phyloP scores from a whole-genome alignment of 2,888 invertebrate genomes.

The Caenorhabditis sulstoni region DNA sequence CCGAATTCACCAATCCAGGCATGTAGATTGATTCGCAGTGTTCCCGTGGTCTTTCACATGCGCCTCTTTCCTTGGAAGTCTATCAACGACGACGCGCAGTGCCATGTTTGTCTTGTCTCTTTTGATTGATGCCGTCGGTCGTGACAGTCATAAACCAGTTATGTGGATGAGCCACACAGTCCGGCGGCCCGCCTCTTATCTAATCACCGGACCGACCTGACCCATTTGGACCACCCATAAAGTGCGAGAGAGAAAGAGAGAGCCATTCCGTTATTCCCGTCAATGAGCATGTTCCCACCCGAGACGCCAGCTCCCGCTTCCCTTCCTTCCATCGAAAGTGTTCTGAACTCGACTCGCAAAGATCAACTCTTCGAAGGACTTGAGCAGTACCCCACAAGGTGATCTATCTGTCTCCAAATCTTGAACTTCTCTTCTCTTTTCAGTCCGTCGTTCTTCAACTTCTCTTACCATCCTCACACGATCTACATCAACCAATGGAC shows the following conservation, averaged over 20 bases:
- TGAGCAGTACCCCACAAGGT: conserved; percentile 22
- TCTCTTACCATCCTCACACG: conserved; percentile 8
- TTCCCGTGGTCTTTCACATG: not conserved
- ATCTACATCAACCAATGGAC: conserved; percentile 20
- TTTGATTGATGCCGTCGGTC: conserved; percentile 1
- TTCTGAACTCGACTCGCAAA: not conserved
- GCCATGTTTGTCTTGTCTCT: conserved; percentile 3
- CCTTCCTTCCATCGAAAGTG: conserved; percentile 6
- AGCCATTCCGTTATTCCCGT: not conserved
- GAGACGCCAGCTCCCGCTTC: not conserved
- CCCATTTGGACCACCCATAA: not conserved
- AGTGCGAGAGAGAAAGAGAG: not conserved
- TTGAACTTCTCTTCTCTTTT: not conserved
- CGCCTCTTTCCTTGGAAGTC: not conserved
- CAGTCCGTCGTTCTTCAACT: conserved; percentile 4
- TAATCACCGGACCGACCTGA: conserved; percentile 26
- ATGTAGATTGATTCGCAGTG: too few relatives aligned
- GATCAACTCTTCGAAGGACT: too few relatives aligned
- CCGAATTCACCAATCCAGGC: too few relatives aligned
- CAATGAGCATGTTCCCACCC: not conserved
- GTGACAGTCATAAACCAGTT: conserved; percentile 8
- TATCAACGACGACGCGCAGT: not conserved
- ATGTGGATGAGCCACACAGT: conserved; percentile 32
- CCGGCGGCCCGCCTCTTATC: conserved; percentile 20
- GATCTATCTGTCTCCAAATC: not conserved